Percentiles rank a stretch among this genome's conserved stretches.
phyloP scores from a whole-genome alignment of 2,797 vertebrate species.

The Saxicola maurus region DNA sequence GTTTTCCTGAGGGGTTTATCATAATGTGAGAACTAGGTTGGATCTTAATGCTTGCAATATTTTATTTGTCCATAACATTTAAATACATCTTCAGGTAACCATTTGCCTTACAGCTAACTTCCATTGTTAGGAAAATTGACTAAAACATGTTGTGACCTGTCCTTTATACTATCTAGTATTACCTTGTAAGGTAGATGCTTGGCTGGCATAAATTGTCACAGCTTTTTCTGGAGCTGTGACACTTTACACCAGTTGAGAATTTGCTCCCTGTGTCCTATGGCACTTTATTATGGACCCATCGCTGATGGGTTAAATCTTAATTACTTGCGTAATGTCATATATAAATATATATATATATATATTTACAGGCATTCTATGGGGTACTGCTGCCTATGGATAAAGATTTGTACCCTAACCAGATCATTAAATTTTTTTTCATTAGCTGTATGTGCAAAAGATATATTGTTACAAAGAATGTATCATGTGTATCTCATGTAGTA shows the following conservation, averaged over 20 bases:
- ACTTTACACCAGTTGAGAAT: conserved; percentile 50
- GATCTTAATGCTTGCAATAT: conserved; percentile 79
- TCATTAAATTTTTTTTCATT: conserved; percentile 80
- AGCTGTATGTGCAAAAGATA: conserved; percentile 73
- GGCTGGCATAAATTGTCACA: conserved; percentile 30
- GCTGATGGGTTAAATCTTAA: conserved; percentile 91
- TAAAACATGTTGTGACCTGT: conserved; percentile 79
- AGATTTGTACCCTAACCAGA: conserved; percentile 90
- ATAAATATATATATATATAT: conserved; percentile 65
- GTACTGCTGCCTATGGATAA: conserved; percentile 93
- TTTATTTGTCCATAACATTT: conserved; percentile 81
- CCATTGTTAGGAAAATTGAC: conserved; percentile 77
- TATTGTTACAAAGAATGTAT: conserved; percentile 82
- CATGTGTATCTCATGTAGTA: conserved; percentile 75
- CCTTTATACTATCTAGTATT: conserved; percentile 81
- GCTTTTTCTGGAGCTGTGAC: conserved; percentile 28
- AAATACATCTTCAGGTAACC: conserved; percentile 92
- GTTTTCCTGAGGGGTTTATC: conserved; percentile 61
- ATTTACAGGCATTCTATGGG: conserved; percentile 87
- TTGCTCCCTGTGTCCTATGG: conserved; percentile 81
- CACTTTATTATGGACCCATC: conserved; percentile 94
- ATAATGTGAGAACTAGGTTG: conserved; percentile 74
- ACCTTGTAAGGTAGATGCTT: conserved; percentile 65
- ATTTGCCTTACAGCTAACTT: conserved; percentile 94
- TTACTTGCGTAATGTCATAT: conserved; percentile 94